A percentile compares a stretch with the other conserved stretches of the same genome.
These are phyloP conservation scores for Fulmarus glacialis DNA, from an alignment of 2,113 vertebrate genomes.

Conservation along the genomic window DNA sequence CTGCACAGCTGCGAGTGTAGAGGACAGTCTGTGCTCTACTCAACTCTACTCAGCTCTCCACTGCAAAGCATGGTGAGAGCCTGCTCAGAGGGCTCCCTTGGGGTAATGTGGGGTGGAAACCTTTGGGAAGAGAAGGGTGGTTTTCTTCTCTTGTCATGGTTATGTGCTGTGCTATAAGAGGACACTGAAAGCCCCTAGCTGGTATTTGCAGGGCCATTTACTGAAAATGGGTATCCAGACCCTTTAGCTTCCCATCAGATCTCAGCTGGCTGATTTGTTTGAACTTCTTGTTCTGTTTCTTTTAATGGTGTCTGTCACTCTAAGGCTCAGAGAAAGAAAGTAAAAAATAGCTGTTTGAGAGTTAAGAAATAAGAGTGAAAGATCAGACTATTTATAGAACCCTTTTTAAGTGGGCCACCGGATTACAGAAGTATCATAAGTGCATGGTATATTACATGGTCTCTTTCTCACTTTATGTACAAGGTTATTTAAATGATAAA, in stretches of 20 bases:
- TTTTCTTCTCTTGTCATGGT: background rate
- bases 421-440: background rate
- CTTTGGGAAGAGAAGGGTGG: background rate
- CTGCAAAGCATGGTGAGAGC: rapidly evolving
- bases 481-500: background rate
- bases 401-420: background rate
- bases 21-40: background rate
- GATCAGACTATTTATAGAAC: background rate
- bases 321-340: background rate
- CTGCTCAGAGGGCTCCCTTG: background rate
- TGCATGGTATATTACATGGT: background rate
- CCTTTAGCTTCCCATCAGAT: background rate
- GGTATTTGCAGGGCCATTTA: background rate
- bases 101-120: background rate
- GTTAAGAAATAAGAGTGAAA: background rate
- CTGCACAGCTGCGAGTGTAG: background rate
- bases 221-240: background rate
- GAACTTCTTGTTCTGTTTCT: background rate
- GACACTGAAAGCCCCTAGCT: background rate
- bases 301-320: background rate
- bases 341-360: background rate
- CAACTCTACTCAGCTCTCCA: background rate
- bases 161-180: background rate
- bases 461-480: background rate
- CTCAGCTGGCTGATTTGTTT: background rate